Percentiles rank a stretch among this genome's conserved stretches.
phyloP scores from a whole-genome alignment of 2,113 vertebrate genomes.

The Pleuronectes platessa region DNA sequence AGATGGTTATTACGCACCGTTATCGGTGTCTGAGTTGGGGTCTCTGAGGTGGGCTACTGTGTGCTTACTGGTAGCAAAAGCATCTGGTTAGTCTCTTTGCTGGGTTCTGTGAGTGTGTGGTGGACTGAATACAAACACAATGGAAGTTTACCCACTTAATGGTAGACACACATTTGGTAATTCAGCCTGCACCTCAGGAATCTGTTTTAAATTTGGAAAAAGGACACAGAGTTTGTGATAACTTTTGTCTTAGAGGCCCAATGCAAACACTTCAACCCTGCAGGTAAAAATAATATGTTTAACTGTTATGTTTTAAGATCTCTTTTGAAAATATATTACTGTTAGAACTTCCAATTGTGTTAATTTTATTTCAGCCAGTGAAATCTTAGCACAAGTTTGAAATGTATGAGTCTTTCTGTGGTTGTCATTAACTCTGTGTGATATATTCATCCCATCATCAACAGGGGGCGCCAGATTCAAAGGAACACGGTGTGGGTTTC shows the following conservation, averaged over 20 bases:
- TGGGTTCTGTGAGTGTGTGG: not conserved
- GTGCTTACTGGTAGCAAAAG: conserved; percentile 24
- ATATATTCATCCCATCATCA: conserved; percentile 7
- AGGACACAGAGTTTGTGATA: not conserved
- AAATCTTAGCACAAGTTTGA: not conserved
- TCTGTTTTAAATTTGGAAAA: not conserved
- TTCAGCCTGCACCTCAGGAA: not conserved
- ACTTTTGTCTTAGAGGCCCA: not conserved
- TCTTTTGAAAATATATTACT: too few species aligned
- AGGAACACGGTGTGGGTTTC: conserved; percentile 25
- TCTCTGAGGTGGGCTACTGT: conserved; percentile 33
- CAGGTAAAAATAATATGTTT: too few species aligned
- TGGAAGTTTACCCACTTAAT: not conserved
- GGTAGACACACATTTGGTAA: not conserved
- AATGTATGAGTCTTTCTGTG: not conserved
- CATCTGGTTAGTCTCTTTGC: not conserved
- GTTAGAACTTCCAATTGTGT: not conserved
- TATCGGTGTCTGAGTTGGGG: conserved; percentile 39
- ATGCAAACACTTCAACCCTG: not conserved
- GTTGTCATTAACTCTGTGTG: not conserved
- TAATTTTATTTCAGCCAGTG: not conserved
- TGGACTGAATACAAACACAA: not conserved
- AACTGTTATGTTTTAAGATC: too few species aligned
- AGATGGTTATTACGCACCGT: conserved; percentile 46
- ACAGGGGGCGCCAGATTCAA: conserved; percentile 65